Evolutionary conservation across 2,797 vertebrate species (phyloP).

Genomic region (Sarcoramphus papa): DNA sequence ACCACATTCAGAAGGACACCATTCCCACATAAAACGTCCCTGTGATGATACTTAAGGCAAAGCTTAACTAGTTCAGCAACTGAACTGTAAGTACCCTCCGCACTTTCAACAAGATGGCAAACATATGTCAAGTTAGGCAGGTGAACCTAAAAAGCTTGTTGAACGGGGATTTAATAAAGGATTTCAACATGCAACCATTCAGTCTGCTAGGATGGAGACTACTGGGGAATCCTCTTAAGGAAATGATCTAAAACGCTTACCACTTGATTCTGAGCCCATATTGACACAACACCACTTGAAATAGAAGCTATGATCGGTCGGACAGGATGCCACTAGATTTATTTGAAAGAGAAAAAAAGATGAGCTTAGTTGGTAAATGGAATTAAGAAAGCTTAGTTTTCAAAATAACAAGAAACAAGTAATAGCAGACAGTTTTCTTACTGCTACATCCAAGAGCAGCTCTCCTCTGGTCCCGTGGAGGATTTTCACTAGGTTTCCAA

Average conservation of each 20-base stretch:
- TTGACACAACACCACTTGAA: constrained; percentile 96
- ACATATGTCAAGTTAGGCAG: background rate
- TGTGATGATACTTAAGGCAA: background rate
- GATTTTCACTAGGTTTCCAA: constrained; percentile 97
- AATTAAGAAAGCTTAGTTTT: background rate
- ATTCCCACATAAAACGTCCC: background rate
- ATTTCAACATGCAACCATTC: background rate
- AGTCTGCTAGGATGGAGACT: background rate
- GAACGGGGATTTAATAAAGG: background rate
- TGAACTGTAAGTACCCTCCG: background rate
- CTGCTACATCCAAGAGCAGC: constrained; percentile 92
- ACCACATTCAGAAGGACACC: background rate
- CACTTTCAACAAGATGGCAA: background rate
- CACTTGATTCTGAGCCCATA: constrained; percentile 99
- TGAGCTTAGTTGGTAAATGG: background rate
- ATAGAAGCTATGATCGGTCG: constrained; percentile 96
- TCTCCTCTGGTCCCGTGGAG: constrained; percentile 94
- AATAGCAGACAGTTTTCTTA: constrained; percentile 67
- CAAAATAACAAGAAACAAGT: background rate
- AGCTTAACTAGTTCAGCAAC: background rate
- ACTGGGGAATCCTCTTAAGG: background rate
- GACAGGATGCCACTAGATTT: constrained; percentile 92
- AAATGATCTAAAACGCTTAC: constrained; percentile 70
- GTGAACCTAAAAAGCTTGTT: background rate
- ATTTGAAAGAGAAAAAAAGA: background rate